Evolutionary conservation across 2,113 vertebrate species (phyloP), one percentile per base, ranked within the genome.

Genomic region (Corythornis vintsioides): DNA sequence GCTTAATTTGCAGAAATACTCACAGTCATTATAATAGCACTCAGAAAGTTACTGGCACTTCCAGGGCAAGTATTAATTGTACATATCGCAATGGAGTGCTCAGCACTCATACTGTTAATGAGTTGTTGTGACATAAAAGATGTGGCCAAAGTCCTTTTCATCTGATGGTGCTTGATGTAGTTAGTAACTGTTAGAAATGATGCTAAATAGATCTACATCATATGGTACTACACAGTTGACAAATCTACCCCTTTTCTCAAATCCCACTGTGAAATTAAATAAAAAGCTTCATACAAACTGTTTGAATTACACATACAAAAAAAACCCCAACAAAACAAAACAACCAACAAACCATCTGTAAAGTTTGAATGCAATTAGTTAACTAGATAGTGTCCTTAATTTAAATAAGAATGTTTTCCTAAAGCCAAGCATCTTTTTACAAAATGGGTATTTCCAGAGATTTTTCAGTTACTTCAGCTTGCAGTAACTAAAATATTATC

Each of bases 371-470:
- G 52, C 22, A 64, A 80, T 77, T 38, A 84, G 33, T 45, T 86
- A 88, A 65, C 31, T 28, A 83, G 67, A 52, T 15, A 83, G 59
- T 13, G 47, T 83, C 29, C 48, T 80, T 50, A 77, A 59, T 85
- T 85, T 70, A 94, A 89, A 95, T 69, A 65, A 69, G 52, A 90
- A 57, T 85, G 73, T 52, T 53, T 88, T 55, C 66, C 66, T 31
- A 75, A 83, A 95, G 57, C 25, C 42, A 82, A 71, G 79, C 50
- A 86, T 25, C 35, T 48, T 93, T 90, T 76, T 69, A 86, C 10
- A 8, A 90, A 55, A 35, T 19, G 24, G 24, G 6, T 38, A 83
- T 64, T 92, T 67, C 28, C 43, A 77, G 16, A 83, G n/a, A 87
- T 91, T 72, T 72, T 64, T 76, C 60, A 50, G 12, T 48, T 47